Evolutionary conservation across 2,888 invertebrate genomes (phyloP), one percentile per base, ranked within the genome.

Genomic region (Tenthredo livida): DNA sequence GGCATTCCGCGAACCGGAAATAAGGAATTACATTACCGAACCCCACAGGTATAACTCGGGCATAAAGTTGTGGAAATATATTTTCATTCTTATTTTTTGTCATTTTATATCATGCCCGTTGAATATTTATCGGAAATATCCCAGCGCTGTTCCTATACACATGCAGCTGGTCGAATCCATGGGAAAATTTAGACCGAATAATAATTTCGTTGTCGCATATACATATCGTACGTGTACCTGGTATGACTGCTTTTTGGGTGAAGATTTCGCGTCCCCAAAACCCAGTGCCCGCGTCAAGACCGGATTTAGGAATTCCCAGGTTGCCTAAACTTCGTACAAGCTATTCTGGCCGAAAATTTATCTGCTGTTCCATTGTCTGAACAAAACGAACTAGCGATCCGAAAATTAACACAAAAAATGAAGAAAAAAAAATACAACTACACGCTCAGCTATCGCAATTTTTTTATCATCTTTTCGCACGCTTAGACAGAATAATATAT

Each of bases 261-360:
- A 83, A 29, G 83, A 67, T 83, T 83, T 83, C 83, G 47, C 83
- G 83, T 65, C 83, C 83, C 83, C 40, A 21, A 83, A 83, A 83
- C 83, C 83, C 83, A 83, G 67, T 83, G 83, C 83, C 83, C 83
- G 83, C 67, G 25, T 83, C 29, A 83, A 83, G 47, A 83, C 83
- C 83, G 83, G 83, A 83, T 67, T 70, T 5, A 33, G n/a, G 47
- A 10, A 67, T 61, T 58, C 40, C 61, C 33, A 58, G 65, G 9
- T 40, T 40, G 37, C 15, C 25, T 50, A n/a, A 77, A 47, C 54
- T 77, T 29, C 21, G 54, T 47, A 29, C 21, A 12, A 15, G 25
- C 33, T 50, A 6, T 37, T 50, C 40, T 73, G 6, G 10, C 4
- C 43, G 12, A 25, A 25, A 50, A 61, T 54, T 25, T 40, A 12